Base-by-base conservation (phyloP, 2,797 vertebrate genomes). In the Fratercula arctica region DNA sequence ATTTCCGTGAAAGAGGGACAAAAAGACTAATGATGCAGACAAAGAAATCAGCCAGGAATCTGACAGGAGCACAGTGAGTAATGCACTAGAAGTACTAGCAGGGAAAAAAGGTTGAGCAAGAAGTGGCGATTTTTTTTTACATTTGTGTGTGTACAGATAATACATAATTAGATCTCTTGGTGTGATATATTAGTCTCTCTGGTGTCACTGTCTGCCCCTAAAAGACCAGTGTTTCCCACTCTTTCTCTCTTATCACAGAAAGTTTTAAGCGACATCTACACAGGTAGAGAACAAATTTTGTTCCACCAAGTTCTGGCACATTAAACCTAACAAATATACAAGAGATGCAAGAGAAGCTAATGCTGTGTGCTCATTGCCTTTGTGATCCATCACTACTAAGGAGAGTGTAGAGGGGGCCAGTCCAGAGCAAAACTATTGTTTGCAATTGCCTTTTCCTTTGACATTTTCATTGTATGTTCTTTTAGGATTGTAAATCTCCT, bases 361-460 rank as follows among this genome's bases (percentile, higher is more conserved):
- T 21, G 89, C 95, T 64, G 89, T 35, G 93, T 57, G 93, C 94
- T 96, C 89, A 13, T 18, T 74, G 92, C 96, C 94, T 94, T 93
- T 96, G 94, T 93, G 92, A 83, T 72, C 56, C 79, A 83, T 23
- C 93, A 41, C 92, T 39, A 10, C 92, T 53, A 51, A 85, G 93
- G 77, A 81, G 59, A 54, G 18, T 20, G 72, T 3, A 79, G 93
- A 94, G 86, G 51, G 90, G 91, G 87, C 78, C 95, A 93, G 93
- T 56, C 96, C 92, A 91, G 94, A 92, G 88, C 72, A 82, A 90
- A 94, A 95, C 95, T 89, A 94, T 96, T 97, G 93, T 95, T 96
- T 96, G 95, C 94, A 85, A 89, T 89, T 91, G 90, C 91, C 85
- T 96, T 94, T 95, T 91, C 93, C 96, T 94, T 95, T 96, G 96